Evolutionary conservation across 2,797 vertebrate species (phyloP).

Genomic region (Melanogrammus aeglefinus): DNA sequence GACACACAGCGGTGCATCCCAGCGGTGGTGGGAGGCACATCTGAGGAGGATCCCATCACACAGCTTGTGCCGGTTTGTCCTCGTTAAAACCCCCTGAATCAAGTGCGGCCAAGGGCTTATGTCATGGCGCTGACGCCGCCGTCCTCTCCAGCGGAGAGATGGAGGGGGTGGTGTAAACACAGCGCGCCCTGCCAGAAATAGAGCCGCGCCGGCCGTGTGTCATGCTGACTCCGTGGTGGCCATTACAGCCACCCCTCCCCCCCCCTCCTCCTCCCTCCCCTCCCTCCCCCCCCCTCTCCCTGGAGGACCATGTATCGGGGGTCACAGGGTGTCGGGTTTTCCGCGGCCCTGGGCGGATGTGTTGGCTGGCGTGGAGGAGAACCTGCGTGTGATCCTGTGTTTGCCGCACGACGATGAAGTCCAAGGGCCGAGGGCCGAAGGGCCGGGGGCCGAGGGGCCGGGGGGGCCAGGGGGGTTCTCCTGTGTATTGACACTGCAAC

Average conservation of each 20-base stretch:
- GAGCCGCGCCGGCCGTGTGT: constrained; percentile 42
- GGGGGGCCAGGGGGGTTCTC: neutral
- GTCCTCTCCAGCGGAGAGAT: constrained; percentile 44
- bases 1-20: neutral
- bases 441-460: neutral
- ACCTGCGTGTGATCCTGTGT: neutral
- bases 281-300: constrained; percentile 23
- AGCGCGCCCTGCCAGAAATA: constrained; percentile 42
- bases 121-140: constrained; percentile 31
- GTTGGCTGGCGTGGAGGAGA: neutral
- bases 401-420: neutral
- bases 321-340: constrained; percentile 28
- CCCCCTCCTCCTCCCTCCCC: constrained; percentile 8
- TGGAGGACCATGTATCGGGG: constrained; percentile 28
- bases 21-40: neutral
- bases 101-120: constrained; percentile 34
- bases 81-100: constrained; percentile 36
- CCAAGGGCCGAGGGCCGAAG: neutral
- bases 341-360: neutral
- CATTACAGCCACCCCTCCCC: constrained; percentile 31
- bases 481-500: neutral
- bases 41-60: constrained; percentile 19
- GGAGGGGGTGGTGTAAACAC: constrained; percentile 48
- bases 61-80: constrained; percentile 31
- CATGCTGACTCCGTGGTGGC: constrained; percentile 55